Base-by-base conservation (phyloP, 2,888 invertebrate genomes). In the Aromia moschata region DNA sequence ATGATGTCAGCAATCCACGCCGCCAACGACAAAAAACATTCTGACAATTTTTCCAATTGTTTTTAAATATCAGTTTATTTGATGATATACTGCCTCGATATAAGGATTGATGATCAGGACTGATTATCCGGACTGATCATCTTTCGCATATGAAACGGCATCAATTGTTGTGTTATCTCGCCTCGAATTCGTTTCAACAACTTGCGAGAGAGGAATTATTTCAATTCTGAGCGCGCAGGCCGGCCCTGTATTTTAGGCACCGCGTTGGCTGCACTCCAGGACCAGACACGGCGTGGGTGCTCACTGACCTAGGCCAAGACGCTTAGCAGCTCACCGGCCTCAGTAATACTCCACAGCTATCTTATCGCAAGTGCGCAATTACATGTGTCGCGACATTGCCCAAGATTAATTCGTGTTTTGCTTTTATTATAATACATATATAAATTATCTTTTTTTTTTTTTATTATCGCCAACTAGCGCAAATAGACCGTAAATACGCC, bases 291-390 rank as follows among this genome's bases (percentile, higher is more conserved):
- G 52, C 52, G 52, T 52, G 52, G 52, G 52, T 52, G 52, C 52
- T 41, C 33, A 49, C 49, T 49, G 38, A 52, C 52, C 52, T 52
- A 52, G 41, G 52, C 9, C 52, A 52, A 52, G 52, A 31, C 41
- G 15, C n/a, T n/a, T n/a, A n/a, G n/a, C 16, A 52, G 17, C 41
- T 40, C 12, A 52, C 41, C 52, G 52, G 41, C 52, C 52, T 52
- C 52, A 38, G 15, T 41, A 52, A 40, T 58, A 43, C 52, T 44
- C 38, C 36, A 9, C 36, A 55, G 62, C 57, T 60, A 61, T 60
- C 62, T 76, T 77, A 78, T 78, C 77, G 74, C 70, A 74, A 76
- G 73, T 77, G 75, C 76, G 74, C 77, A 78, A 77, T 78, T 78
- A 75, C 75, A 77, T 71, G 70, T 73, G 74, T 77, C 76, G 74